Conservation (phyloP, 64 coral and sea anemone species). For the Stylophora pistillata region DNA sequence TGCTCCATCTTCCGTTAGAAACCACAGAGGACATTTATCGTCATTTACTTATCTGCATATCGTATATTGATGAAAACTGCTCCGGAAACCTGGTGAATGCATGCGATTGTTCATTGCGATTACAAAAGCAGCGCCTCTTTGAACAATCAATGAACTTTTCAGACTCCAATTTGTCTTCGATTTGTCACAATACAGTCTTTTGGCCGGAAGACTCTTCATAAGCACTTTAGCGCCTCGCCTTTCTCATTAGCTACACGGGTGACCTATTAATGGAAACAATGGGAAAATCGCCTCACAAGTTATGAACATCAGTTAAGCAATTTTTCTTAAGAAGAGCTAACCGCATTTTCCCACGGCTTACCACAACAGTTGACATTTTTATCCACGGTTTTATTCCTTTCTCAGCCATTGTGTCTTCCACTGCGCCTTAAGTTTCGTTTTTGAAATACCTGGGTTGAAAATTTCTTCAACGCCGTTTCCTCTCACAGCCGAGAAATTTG, state of each 20-base stretch:
- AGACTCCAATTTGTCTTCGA: slow-evolving; percentile 4
- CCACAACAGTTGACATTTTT: background rate
- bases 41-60: slow-evolving; percentile 19
- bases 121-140: background rate
- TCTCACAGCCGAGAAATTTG: background rate
- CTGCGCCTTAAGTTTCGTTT: background rate
- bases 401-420: background rate
- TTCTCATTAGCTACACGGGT: background rate
- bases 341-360: background rate
- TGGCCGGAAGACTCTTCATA: slow-evolving; percentile 19
- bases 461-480: background rate
- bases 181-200: background rate
- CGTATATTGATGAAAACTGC: background rate
- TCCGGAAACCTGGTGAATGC: slow-evolving; percentile 14
- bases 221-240: slow-evolving; percentile 25
- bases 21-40: background rate
- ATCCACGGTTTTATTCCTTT: background rate
- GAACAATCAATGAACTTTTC: background rate
- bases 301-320: background rate
- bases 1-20: background rate
- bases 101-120: background rate
- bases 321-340: background rate
- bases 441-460: background rate
- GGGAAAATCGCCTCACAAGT: background rate
- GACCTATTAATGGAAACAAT: background rate